Percentiles rank a stretch among this genome's conserved stretches.
phyloP scores from a whole-genome alignment of 2,113 vertebrate genomes.

The Datnioides undecimradiatus region DNA sequence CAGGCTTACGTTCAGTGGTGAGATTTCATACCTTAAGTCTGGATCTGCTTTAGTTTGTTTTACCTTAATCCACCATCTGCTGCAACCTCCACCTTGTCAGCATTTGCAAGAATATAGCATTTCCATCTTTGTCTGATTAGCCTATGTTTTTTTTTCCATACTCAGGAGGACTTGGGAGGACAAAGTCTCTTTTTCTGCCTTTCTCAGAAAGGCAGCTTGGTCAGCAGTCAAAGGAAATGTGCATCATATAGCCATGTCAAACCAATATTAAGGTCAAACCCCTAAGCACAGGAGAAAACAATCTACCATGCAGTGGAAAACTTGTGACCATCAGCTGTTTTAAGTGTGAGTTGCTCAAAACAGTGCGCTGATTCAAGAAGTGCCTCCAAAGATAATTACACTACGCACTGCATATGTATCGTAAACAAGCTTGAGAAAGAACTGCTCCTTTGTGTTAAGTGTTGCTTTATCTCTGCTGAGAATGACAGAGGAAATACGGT shows the following conservation, averaged over 20 bases:
- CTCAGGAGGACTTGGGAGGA: conserved; percentile 21
- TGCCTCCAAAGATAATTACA: conserved; percentile 49
- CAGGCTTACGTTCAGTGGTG: background rate
- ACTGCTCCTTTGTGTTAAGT: conserved; percentile 11
- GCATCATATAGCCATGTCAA: conserved; percentile 47
- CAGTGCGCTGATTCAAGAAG: conserved; percentile 58
- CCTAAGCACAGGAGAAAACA: conserved; percentile 23
- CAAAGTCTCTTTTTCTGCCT: background rate
- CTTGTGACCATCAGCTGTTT: conserved; percentile 77
- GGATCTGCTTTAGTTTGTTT: conserved; percentile 9
- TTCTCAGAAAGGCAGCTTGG: conserved; percentile 24
- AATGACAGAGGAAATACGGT: conserved; percentile 25
- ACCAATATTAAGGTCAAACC: conserved; percentile 48
- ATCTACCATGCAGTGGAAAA: conserved; percentile 19
- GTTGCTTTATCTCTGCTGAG: conserved; percentile 6
- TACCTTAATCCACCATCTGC: conserved; percentile 27
- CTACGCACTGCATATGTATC: background rate
- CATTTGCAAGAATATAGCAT: conserved; percentile 31
- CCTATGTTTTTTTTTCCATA: background rate
- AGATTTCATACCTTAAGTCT: conserved; percentile 17
- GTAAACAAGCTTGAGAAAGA: conserved; percentile 21
- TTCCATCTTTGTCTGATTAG: conserved; percentile 28
- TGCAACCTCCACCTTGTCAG: conserved; percentile 14
- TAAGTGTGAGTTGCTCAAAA: conserved; percentile 36
- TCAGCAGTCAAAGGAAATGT: conserved; percentile 66